Evolutionary conservation across 2,888 invertebrate genomes (phyloP), one percentile per base, ranked within the genome.

Genomic region (Drosophila peninsularis): DNA sequence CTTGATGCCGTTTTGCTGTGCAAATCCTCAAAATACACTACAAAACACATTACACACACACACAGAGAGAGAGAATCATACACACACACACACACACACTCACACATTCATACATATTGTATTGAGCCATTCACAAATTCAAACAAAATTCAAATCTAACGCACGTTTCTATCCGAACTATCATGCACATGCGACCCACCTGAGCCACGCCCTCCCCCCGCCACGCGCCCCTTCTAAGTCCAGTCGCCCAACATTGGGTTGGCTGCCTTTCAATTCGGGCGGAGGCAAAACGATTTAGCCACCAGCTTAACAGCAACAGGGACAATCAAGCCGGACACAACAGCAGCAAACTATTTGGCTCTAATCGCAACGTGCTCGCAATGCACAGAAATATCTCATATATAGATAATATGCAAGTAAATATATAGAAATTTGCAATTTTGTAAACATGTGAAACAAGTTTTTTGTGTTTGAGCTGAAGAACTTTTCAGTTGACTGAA

Each of bases 11-110:
- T 80, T 89, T 82, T 89, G 88, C 90, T 82, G 76, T 86, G 88
- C 80, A 86, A 89, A 89, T 89, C 90, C 90, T 80, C 87, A 86
- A 88, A 85, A 89, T 89, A 89, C 82, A 79, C 75, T 87, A 68
- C 85, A 84, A 75, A 76, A 75, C 71, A 70, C 73, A 84, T 75
- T 64, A 72, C 71, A 80, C 52, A 73, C 63, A 58, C 44, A 52
- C 24, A 58, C 6, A 13, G 7, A 21, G 11, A 41, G 5, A 19
- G 9, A 39, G 1, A 14, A 6, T 21, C 21, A 30, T 30, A 30
- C 9, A 24, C 32, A 54, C 9, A 50, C 52, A 37, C 39, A 19
- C 45, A 41, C 32, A 50, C 54, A 41, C 36, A 39, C 41, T 34
- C 39, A 19, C 27, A 49, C 50, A 56, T 47, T 32, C 14, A 58